phyloP scores from a whole-genome alignment of 2,888 invertebrate genomes.

The Lycaena phlaeas region DNA sequence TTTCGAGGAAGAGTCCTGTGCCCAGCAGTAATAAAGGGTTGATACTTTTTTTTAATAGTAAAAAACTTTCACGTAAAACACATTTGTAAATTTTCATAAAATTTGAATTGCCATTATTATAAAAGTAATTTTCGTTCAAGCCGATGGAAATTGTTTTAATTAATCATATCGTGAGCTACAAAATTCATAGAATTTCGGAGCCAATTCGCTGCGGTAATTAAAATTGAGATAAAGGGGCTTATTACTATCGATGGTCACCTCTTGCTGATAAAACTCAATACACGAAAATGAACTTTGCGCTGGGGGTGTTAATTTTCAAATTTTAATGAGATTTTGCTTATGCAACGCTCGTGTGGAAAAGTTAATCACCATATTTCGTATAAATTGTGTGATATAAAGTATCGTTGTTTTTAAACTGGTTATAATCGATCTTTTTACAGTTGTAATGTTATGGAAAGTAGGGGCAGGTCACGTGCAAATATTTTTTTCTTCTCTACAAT shows the following conservation, averaged over 20 bases:
- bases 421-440: no score
- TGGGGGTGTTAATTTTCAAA: not conserved
- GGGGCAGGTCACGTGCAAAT: no score
- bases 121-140: no score
- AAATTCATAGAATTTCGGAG: slow-evolving; percentile 9
- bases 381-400: slow-evolving; percentile 5
- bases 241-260: slow-evolving; percentile 11
- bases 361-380: slow-evolving; percentile 7
- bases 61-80: no score
- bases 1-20: no score
- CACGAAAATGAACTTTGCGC: not conserved
- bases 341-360: slow-evolving; percentile 4
- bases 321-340: not conserved
- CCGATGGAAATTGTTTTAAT: not conserved
- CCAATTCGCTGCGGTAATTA: slow-evolving; percentile 20
- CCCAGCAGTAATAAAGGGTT: no score
- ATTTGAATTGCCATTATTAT: no score
- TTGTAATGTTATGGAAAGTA: no score
- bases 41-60: no score
- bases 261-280: not conserved
- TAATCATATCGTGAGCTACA: not conserved
- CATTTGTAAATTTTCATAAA: no score
- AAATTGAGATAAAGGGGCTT: slow-evolving; percentile 18
- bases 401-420: no score
- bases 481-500: no score